Evolutionary conservation across 1,140 invertebrate genomes (phyloP), one percentile per base, ranked within the genome.

Genomic region (Grapholita molesta): DNA sequence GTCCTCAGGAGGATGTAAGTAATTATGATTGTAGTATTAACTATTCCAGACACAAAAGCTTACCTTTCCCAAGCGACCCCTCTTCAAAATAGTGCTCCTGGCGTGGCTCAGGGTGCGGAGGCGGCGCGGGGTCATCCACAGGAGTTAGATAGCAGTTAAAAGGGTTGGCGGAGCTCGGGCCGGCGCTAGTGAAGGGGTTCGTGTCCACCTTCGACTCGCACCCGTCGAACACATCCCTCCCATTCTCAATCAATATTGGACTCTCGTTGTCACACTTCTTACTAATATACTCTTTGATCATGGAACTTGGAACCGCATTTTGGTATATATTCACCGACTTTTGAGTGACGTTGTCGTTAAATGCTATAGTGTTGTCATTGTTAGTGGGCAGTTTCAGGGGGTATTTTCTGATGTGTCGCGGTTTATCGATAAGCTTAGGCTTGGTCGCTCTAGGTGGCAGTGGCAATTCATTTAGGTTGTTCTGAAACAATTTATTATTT

Each of bases 381-480:
- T 67, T 70, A 0, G 67, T 67, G 0, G 84, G 82, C 21, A 89
- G 11, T 35, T 79, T 78, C 3, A 91, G 65, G 0, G 89, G 89
- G 66, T 91, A 82, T 57, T 86, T 88, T 5, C 89, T 71, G n/a
- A 89, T 73, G 65, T 91, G 89, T 3, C 89, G 73, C 3, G 85
- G 86, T 30, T 84, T 88, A 69, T 91, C 87, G 0, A 91, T 77
- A 1, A 91, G 68, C 68, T 87, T 86, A 0, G 87, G 82, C 64
- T 91, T 89, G 6, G 71, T 84, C 0, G 79, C 72, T 12, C 85
- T 71, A 0, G 87, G 87, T 8, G 89, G 89, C 1, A 91, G 67
- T 0, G 87, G 85, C 3, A 91, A 67, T 18, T 72, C 74, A 61
- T 88, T 87, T 30, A n/a, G 55, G 18, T 70, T 53, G 18, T 28